Evolutionary conservation across 1,140 invertebrate genomes (phyloP), one percentile per base, ranked within the genome.

Genomic region (Lucilia sericata): DNA sequence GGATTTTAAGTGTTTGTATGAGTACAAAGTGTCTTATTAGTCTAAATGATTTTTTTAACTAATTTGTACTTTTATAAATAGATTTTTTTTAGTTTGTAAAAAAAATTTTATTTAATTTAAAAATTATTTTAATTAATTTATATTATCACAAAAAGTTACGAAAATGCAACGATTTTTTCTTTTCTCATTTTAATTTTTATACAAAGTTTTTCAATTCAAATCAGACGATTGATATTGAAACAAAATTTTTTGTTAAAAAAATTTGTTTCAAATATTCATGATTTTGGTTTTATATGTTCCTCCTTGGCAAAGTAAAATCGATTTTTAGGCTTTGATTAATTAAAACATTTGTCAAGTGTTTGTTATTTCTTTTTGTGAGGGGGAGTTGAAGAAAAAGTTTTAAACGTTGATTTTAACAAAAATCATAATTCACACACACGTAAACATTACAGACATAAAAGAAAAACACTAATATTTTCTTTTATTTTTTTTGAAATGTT

Each of bases 11-110:
- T 81, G 76, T 84, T 81, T 55, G 47, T 84, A 65, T 49, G 49
- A 78, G 83, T 84, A 80, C 81, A 82, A 82, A 74, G 42, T 51
- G 42, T 80, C 42, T 30, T 55, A 85, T 83, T 75, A 85, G 30
- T 82, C 76, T 85, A 83, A 81, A 47, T 65, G 74, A 82, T 81
- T 83, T 83, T 83, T 83, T 81, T 80, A 74, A 83, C 84, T 85
- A 85, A 85, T 85, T 85, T 85, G 84, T 85, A 85, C 84, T 85
- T 84, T 83, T 78, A 75, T 42, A 81, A 80, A 21, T 82, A 47
- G 36, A 47, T 30, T 60, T 70, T 74, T 82, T 82, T 51, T 82
- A 30, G 8, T 51, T 82, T 60, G 81, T 82, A 36, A 49, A 81
- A 78, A 78, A 84, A 76, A 55, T 34, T 42, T 84, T 60, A 51